Conservation (phyloP, 1,140 invertebrate species). For the Wasmannia auropunctata region DNA sequence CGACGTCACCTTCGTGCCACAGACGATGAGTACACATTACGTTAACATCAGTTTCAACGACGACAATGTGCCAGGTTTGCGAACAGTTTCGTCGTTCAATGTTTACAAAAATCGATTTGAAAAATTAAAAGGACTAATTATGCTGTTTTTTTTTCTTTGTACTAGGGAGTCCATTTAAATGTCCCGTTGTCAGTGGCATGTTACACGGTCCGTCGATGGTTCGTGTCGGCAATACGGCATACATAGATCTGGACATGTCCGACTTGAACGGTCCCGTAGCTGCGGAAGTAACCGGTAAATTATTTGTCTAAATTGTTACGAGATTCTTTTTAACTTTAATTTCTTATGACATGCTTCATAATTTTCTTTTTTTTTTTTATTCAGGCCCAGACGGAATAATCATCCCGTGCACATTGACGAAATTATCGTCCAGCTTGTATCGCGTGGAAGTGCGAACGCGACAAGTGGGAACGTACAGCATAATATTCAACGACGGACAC, state of each 20-base stretch:
- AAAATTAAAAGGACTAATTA: slow-evolving; percentile 14
- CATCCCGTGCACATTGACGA: slow-evolving; percentile 85
- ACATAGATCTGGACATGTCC: slow-evolving; percentile 85
- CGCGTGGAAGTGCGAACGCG: slow-evolving; percentile 87
- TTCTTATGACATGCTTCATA: neutral
- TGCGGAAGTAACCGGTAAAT: slow-evolving; percentile 82
- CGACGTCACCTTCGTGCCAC: slow-evolving; percentile 98
- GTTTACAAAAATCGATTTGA: neutral
- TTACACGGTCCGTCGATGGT: slow-evolving; percentile 84
- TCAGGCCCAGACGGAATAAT: slow-evolving; percentile 87
- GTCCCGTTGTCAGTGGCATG: slow-evolving; percentile 84
- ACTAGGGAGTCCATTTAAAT: slow-evolving; percentile 95
- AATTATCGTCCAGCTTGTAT: slow-evolving; percentile 85
- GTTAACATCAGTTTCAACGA: slow-evolving; percentile 99
- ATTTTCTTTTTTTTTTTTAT: slow-evolving; percentile 30
- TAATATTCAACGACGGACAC: slow-evolving; percentile 86
- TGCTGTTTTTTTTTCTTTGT: slow-evolving; percentile 25
- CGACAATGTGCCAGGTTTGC: slow-evolving; percentile 92
- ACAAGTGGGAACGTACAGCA: slow-evolving; percentile 88
- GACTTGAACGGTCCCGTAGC: slow-evolving; percentile 80
- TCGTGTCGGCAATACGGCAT: slow-evolving; percentile 85
- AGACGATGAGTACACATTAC: slow-evolving; percentile 95
- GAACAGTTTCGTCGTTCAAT: neutral
- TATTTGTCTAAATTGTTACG: neutral
- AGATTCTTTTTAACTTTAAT: neutral